Evolutionary conservation across 2,888 invertebrate species (phyloP), one percentile per base, ranked within the genome.

Genomic region (Phengaris arion): DNA sequence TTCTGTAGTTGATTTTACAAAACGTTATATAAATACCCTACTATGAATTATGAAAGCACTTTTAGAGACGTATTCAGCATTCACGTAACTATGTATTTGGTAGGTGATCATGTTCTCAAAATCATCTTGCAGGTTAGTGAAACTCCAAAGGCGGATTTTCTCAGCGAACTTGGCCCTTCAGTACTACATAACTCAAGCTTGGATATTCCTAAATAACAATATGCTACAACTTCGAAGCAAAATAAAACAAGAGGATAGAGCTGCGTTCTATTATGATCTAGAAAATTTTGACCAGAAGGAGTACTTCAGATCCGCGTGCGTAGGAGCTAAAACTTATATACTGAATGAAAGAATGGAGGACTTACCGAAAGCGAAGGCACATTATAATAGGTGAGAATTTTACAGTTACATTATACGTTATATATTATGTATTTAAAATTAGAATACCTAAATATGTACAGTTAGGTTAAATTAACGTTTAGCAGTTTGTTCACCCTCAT

Each of bases 71-170:
- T 35, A 35, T 35, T 35, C 35, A 35, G 35, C 4, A 35, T 35
- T 35, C 35, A 35, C 35, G 35, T 35, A 2, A 35, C 35, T 4
- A 35, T 35, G 35, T 35, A 35, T 54, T n/a, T 5, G 6, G 54
- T 54, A 13, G 7, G n/a, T 6, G 15, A 2, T 57, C 13, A 57
- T 2, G 15, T 57, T 57, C 8, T 15, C 57, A 15, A 57, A 10
- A 59, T 45, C 55, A 45, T 52, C 46, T 84, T 83, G 3, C 85
- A 98, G 98, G 89, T 92, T 98, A 77, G 88, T 97, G 10, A 96
- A 95, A 86, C 84, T 98, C 52, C 98, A 98, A 85, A 94, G 96
- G 13, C 96, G 96, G 80, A 96, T 98, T 72, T 97, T 96, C 86
- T 94, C 94, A 22, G 96, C 98, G 0, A 96, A 96, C 82, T 90